Percentiles rank a stretch among this genome's conserved stretches.
Conservation (phyloP, 2,888 invertebrate species). For the Agrotis ipsilon region DNA sequence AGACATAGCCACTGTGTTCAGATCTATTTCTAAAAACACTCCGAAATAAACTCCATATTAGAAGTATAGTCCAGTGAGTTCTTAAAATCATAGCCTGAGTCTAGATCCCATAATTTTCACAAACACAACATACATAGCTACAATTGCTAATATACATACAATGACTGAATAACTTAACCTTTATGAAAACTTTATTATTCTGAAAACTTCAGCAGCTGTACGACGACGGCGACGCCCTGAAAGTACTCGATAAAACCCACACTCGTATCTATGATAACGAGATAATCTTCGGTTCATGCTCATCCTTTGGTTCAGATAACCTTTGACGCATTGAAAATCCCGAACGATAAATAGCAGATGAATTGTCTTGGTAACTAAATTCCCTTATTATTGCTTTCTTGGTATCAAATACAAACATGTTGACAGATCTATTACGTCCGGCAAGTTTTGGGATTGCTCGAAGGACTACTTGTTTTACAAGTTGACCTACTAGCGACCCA, state of each 20-base stretch:
- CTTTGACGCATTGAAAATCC: slow-evolving; percentile 3
- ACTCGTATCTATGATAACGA: background rate
- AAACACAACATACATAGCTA: no score
- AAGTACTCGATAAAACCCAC: slow-evolving; percentile 2
- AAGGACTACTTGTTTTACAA: no score
- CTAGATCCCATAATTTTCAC: slow-evolving; percentile 1
- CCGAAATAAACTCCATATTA: background rate
- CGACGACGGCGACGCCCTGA: background rate
- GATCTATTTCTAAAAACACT: background rate
- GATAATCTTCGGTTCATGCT: background rate
- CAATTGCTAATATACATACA: background rate
- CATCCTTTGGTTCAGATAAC: slow-evolving; percentile 23
- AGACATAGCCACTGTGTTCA: background rate
- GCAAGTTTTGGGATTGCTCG: background rate
- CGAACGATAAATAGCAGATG: background rate
- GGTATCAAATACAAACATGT: slow-evolving; percentile 11
- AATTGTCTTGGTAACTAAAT: background rate
- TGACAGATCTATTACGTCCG: background rate
- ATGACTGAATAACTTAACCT: background rate
- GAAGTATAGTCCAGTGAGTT: background rate
- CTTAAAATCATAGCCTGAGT: background rate
- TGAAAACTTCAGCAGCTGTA: background rate
- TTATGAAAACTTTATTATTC: background rate
- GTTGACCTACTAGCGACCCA: no score
- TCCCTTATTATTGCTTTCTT: background rate